phyloP scores from a whole-genome alignment of 2,888 invertebrate genomes.

The Nomada hirtipes region DNA sequence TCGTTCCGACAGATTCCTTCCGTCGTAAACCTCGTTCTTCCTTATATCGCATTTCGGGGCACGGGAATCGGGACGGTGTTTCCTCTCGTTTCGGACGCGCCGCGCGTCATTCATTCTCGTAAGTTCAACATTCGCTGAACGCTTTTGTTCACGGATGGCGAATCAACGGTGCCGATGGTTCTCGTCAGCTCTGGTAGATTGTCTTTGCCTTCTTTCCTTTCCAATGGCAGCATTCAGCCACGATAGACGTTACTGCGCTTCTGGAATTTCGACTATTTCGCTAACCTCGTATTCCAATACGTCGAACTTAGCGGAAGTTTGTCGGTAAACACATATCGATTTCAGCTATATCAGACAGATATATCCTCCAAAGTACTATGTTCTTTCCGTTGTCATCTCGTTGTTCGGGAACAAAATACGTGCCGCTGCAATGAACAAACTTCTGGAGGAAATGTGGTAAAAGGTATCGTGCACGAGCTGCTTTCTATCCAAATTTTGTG shows the following conservation, averaged over 20 bases:
- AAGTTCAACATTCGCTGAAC: conserved; percentile 42
- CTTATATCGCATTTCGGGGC: conserved; percentile 51
- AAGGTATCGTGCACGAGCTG: too few species aligned
- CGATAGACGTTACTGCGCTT: conserved; percentile 18
- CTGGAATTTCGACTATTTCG: conserved; percentile 52
- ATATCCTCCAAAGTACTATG: background rate
- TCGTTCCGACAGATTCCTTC: conserved; percentile 40
- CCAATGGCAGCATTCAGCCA: conserved; percentile 13
- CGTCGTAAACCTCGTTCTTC: conserved; percentile 53
- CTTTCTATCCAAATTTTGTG: too few species aligned
- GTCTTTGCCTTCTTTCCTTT: conserved; percentile 52
- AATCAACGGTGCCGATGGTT: conserved; percentile 47
- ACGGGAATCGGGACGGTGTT: conserved; percentile 35
- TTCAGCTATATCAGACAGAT: background rate
- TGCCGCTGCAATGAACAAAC: too few species aligned
- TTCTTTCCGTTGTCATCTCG: background rate
- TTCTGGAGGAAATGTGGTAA: too few species aligned
- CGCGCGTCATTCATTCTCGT: conserved; percentile 59
- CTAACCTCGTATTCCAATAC: conserved; percentile 30
- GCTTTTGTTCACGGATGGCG: conserved; percentile 26
- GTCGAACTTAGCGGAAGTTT: conserved; percentile 36
- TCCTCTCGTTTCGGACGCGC: conserved; percentile 41
- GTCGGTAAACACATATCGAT: conserved; percentile 34
- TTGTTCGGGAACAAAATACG: too few species aligned
- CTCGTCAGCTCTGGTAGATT: conserved; percentile 32